Evolutionary conservation across 2,797 vertebrate species (phyloP).

Genomic region (Morelia viridis): DNA sequence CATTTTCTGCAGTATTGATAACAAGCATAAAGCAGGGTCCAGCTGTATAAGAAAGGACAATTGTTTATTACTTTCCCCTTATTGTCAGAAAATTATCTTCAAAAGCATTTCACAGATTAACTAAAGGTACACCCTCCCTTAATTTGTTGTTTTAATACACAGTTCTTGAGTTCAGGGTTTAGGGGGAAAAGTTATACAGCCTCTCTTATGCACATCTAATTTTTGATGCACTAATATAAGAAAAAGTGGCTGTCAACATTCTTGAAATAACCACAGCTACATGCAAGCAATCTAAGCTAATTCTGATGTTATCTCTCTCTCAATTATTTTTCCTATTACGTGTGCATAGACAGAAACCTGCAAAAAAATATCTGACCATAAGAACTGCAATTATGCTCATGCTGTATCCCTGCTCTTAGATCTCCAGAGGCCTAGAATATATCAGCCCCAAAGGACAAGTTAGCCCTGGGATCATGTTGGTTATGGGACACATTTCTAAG

Average conservation of each 20-base stretch:
- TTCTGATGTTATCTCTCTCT: neutral
- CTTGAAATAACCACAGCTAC: neutral
- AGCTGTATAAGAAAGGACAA: conserved; percentile 57
- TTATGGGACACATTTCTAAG: neutral
- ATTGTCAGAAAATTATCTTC: conserved; percentile 64
- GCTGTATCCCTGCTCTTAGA: neutral
- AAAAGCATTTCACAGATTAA: conserved; percentile 61
- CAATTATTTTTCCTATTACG: neutral
- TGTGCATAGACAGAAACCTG: neutral
- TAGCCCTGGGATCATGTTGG: too few species aligned
- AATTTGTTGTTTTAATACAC: neutral
- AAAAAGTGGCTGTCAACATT: neutral
- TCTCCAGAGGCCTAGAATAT: neutral
- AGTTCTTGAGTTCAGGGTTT: neutral
- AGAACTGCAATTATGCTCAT: neutral
- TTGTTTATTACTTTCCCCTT: conserved; percentile 65
- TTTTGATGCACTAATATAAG: neutral
- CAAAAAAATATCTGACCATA: neutral
- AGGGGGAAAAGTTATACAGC: neutral
- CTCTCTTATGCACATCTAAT: neutral
- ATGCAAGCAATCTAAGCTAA: neutral
- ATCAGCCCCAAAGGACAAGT: neutral
- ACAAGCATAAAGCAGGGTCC: conserved; percentile 50
- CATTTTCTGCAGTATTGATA: conserved; percentile 68
- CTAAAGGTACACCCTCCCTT: neutral